These are phyloP conservation scores for Luffia ferchaultella DNA, from an alignment of 2,888 invertebrate genomes.

Conservation along the genomic window DNA sequence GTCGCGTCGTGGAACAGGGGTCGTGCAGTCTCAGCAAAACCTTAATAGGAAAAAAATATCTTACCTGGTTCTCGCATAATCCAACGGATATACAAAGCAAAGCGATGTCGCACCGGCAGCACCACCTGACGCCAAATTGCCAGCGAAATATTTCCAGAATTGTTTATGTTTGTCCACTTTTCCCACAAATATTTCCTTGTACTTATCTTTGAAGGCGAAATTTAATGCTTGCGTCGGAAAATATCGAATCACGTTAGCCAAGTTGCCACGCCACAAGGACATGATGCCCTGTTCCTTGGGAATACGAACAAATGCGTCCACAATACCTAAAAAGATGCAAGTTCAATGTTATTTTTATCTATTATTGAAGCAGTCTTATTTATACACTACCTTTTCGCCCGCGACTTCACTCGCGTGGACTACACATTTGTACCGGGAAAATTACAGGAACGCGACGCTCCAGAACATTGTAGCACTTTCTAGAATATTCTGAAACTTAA, in stretches of 20 bases:
- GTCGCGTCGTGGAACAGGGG: neutral
- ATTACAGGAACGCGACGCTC: too few species aligned
- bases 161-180: slow-evolving; percentile 89
- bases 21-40: neutral
- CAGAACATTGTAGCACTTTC: too few species aligned
- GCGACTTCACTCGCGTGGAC: too few species aligned
- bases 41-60: too few species aligned
- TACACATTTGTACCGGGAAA: too few species aligned
- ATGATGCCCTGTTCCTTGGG: slow-evolving; percentile 85
- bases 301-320: slow-evolving; percentile 85
- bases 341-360: too few species aligned
- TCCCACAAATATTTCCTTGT: slow-evolving; percentile 85
- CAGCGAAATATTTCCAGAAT: slow-evolving; percentile 88
- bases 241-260: slow-evolving; percentile 93
- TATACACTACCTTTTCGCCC: too few species aligned
- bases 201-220: slow-evolving; percentile 95
- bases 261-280: slow-evolving; percentile 92
- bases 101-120: slow-evolving; percentile 93
- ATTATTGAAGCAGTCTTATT: too few species aligned
- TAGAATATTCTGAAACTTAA: too few species aligned
- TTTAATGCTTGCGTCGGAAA: slow-evolving; percentile 95
- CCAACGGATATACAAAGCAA: slow-evolving; percentile 92
- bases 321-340: slow-evolving; percentile 70
- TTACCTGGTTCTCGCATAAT: slow-evolving; percentile 89
- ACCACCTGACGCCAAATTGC: slow-evolving; percentile 92